Conservation (phyloP, 2,888 invertebrate species). For the Pocota personata region DNA sequence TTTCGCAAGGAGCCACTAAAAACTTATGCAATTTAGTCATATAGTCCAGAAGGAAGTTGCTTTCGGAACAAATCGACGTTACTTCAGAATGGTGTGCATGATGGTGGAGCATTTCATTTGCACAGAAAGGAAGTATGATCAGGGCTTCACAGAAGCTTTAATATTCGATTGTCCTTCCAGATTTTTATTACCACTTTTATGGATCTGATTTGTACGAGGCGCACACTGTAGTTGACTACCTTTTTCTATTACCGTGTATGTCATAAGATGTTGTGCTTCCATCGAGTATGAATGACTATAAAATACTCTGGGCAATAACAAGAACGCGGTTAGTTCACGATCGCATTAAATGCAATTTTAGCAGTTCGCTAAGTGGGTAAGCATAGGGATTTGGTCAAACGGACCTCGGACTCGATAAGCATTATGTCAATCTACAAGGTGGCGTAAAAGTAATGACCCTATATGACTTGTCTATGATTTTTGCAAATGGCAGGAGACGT, state of each 20-base stretch:
- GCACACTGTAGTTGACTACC: constrained; percentile 2
- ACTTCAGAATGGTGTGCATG: constrained; percentile 15
- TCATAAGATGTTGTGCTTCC: constrained; percentile 27
- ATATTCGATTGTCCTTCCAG: constrained; percentile 48
- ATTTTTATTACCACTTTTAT: constrained; percentile 61
- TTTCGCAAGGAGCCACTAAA: constrained; percentile 42
- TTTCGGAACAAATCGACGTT: constrained; percentile 53
- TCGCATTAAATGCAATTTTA: constrained; percentile 12
- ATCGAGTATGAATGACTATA: constrained; percentile 23
- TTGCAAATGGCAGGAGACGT: no score
- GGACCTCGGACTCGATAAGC: background rate
- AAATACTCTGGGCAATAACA: constrained; percentile 21
- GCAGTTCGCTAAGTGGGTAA: background rate
- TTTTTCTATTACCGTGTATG: constrained; percentile 18
- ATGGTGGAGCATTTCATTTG: constrained; percentile 5
- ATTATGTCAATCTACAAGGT: background rate
- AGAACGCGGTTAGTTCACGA: constrained; percentile 42
- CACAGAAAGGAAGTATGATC: background rate
- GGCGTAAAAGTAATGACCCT: no score
- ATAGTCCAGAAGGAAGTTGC: constrained; percentile 23
- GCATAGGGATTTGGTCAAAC: background rate
- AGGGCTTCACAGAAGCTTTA: constrained; percentile 43
- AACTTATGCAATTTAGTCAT: constrained; percentile 48
- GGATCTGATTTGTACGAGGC: constrained; percentile 47
- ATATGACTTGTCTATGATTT: no score